A percentile compares a stretch with the other conserved stretches of the same genome.
These are phyloP conservation scores for Griposia aprilina DNA, from an alignment of 2,888 invertebrate species.

Conservation along the genomic window DNA sequence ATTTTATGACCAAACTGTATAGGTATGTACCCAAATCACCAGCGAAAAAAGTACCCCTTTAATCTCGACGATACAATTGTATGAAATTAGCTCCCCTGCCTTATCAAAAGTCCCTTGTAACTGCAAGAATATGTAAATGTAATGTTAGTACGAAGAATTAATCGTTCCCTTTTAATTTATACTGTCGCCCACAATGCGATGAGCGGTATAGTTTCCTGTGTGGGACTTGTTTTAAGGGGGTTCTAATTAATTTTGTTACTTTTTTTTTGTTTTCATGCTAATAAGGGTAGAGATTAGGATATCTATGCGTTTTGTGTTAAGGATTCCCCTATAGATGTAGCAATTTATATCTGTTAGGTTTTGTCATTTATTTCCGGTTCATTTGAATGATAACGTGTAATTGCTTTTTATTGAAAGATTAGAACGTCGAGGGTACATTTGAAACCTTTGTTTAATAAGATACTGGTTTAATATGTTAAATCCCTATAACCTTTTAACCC, in stretches of 20 bases:
- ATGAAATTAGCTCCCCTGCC: constrained; percentile 63
- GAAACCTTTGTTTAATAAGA: neutral
- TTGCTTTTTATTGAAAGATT: constrained; percentile 10
- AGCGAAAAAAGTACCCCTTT: constrained; percentile 56
- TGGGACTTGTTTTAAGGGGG: constrained; percentile 44
- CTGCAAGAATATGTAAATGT: constrained; percentile 68
- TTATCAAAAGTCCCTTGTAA: constrained; percentile 62
- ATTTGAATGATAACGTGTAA: constrained; percentile 29
- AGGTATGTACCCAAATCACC: constrained; percentile 21
- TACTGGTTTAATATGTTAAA: neutral
- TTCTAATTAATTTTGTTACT: constrained; percentile 58
- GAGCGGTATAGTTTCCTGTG: constrained; percentile 61
- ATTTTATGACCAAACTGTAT: constrained; percentile 31
- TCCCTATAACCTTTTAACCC: neutral
- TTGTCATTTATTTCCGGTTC: constrained; percentile 34
- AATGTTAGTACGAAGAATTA: constrained; percentile 66
- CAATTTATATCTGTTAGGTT: constrained; percentile 16
- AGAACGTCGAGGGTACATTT: neutral
- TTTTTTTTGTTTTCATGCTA: constrained; percentile 60
- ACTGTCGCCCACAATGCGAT: constrained; percentile 55
- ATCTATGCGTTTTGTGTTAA: constrained; percentile 24
- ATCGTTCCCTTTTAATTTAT: constrained; percentile 71
- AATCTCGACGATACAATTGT: constrained; percentile 57
- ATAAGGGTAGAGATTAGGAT: constrained; percentile 48
- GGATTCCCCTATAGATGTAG: constrained; percentile 9